Conservation (phyloP, 2,888 invertebrate species). For the Chironomus riparius region DNA sequence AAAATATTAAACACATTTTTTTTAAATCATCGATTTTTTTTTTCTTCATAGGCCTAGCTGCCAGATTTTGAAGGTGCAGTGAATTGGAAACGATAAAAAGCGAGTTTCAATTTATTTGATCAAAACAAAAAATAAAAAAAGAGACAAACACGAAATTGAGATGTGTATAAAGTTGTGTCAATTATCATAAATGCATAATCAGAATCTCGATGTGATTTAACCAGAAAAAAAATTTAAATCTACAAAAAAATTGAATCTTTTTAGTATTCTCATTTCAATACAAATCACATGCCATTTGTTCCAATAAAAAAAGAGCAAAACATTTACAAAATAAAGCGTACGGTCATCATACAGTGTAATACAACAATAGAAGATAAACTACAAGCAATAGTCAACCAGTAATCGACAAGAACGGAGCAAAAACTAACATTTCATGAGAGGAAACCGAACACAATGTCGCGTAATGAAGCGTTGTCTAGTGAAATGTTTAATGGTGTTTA, state of each 20-base stretch:
- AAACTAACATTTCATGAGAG: slow-evolving; percentile 38
- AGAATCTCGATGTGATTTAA: neutral
- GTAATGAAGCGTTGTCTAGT: slow-evolving; percentile 43
- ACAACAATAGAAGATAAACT: neutral
- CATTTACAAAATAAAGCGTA: neutral
- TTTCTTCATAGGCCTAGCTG: too few relatives aligned
- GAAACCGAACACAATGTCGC: slow-evolving; percentile 41
- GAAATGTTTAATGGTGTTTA: slow-evolving; percentile 42
- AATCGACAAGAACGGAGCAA: neutral
- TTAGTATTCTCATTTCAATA: neutral
- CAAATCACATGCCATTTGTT: neutral
- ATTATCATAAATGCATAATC: neutral
- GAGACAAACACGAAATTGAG: too few relatives aligned
- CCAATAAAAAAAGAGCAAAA: neutral
- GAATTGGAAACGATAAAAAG: too few relatives aligned
- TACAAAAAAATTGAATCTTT: neutral
- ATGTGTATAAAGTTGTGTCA: neutral
- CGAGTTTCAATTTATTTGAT: too few relatives aligned
- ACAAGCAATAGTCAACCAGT: neutral
- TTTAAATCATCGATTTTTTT: too few relatives aligned
- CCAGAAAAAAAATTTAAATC: neutral
- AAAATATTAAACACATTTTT: too few relatives aligned
- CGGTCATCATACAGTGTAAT: neutral
- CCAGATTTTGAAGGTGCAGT: too few relatives aligned
- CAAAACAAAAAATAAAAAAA: too few relatives aligned